These are phyloP conservation scores for Cryptocheilus praepositus DNA, from an alignment of 2,888 invertebrate species.

Conservation along the genomic window DNA sequence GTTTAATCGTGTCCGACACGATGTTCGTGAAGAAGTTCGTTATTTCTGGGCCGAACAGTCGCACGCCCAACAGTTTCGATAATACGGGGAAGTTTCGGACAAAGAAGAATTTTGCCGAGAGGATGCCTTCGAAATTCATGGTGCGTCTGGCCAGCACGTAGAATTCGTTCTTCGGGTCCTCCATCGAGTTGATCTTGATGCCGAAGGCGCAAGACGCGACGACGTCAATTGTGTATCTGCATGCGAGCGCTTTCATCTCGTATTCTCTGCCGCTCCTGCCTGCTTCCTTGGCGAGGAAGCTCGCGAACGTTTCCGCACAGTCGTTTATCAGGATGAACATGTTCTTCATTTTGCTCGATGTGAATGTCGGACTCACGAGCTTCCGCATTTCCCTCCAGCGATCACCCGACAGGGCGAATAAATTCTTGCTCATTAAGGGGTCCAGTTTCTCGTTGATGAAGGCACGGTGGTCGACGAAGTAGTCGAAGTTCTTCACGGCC, in stretches of 20 bases:
- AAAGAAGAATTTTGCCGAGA: conserved; percentile 39
- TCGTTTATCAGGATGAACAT: conserved; percentile 74
- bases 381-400: conserved; percentile 77
- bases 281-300: conserved; percentile 36
- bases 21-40: conserved; percentile 46
- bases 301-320: conserved; percentile 59
- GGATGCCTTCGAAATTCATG: conserved; percentile 35
- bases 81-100: conserved; percentile 40
- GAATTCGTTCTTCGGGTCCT: conserved; percentile 59
- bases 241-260: conserved; percentile 60
- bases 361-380: conserved; percentile 77
- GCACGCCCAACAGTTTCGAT: conserved; percentile 37
- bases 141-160: conserved; percentile 42
- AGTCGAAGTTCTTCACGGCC: conserved; percentile 56
- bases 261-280: conserved; percentile 36
- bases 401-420: conserved; percentile 63
- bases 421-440: conserved; percentile 43
- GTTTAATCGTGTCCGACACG: conserved; percentile 45
- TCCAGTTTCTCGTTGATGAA: conserved; percentile 37
- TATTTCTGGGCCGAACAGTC: conserved; percentile 24
- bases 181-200: conserved; percentile 56
- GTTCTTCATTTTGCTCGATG: conserved; percentile 77
- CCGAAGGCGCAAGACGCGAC: conserved; percentile 63
- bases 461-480: conserved; percentile 36
- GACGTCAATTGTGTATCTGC: conserved; percentile 54